These are phyloP conservation scores for Psococerastis gibbosa DNA, from an alignment of 2,888 invertebrate genomes.

Conservation along the genomic window DNA sequence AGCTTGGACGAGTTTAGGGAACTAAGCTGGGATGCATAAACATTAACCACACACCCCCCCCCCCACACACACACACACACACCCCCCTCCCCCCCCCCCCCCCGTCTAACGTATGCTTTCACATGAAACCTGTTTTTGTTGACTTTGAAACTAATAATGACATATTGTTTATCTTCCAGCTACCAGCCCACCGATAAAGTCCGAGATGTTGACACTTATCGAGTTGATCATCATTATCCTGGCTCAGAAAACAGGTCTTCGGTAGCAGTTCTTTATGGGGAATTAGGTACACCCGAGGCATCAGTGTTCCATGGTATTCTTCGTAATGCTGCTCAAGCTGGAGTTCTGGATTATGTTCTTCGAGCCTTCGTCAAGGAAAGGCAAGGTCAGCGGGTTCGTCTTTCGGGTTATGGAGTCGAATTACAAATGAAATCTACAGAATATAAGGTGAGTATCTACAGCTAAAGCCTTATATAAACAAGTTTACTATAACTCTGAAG, in stretches of 20 bases:
- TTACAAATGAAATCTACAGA: constrained; percentile 97
- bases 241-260: constrained; percentile 48
- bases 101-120: too few species aligned
- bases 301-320: constrained; percentile 52
- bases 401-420: constrained; percentile 97
- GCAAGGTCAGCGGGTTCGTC: constrained; percentile 37
- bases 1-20: too few species aligned
- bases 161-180: too few species aligned
- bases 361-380: constrained; percentile 60
- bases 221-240: constrained; percentile 71
- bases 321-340: constrained; percentile 42
- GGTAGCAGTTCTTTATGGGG: constrained; percentile 69
- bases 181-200: too few species aligned
- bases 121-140: too few species aligned
- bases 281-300: constrained; percentile 63
- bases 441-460: constrained; percentile 56
- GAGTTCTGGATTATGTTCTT: constrained; percentile 65
- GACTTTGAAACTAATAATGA: too few species aligned
- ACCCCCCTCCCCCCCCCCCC: too few species aligned
- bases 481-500: too few species aligned
- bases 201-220: constrained; percentile 54
- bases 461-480: too few species aligned
- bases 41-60: too few species aligned
- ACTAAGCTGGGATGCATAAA: too few species aligned
- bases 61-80: too few species aligned